Conservation (phyloP, 2,797 vertebrate genomes). For the Streptopelia turtur region DNA sequence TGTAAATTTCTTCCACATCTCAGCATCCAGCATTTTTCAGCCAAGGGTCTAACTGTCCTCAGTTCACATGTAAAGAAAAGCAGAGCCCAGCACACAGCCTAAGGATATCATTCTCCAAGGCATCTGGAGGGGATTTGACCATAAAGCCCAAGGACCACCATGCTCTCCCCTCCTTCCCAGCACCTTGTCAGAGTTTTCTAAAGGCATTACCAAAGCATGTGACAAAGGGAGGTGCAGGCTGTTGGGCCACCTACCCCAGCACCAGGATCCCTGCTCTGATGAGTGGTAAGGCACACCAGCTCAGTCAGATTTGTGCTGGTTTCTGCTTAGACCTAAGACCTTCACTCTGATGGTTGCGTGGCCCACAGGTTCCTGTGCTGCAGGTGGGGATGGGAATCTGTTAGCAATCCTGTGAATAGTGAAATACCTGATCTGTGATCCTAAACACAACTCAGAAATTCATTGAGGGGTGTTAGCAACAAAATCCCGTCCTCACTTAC, state of each 20-base stretch:
- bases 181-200: rapidly evolving
- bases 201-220: not conserved
- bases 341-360: not conserved
- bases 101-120: not conserved
- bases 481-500: not conserved
- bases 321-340: not conserved
- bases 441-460: not conserved
- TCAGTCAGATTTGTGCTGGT: not conserved
- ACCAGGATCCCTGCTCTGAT: not conserved
- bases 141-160: not conserved
- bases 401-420: not conserved
- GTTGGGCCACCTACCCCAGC: not conserved
- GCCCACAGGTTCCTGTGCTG: not conserved
- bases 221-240: not conserved
- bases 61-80: not conserved
- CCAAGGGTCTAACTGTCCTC: not conserved
- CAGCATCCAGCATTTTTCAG: not conserved
- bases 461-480: not conserved
- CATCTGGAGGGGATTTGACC: not conserved
- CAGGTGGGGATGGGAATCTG: not conserved
- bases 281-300: not conserved
- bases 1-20: not conserved
- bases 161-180: not conserved
- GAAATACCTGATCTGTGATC: not conserved
- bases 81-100: not conserved